Base-by-base conservation (phyloP, 1,140 invertebrate species). In the Leptinotarsa lineolata region DNA sequence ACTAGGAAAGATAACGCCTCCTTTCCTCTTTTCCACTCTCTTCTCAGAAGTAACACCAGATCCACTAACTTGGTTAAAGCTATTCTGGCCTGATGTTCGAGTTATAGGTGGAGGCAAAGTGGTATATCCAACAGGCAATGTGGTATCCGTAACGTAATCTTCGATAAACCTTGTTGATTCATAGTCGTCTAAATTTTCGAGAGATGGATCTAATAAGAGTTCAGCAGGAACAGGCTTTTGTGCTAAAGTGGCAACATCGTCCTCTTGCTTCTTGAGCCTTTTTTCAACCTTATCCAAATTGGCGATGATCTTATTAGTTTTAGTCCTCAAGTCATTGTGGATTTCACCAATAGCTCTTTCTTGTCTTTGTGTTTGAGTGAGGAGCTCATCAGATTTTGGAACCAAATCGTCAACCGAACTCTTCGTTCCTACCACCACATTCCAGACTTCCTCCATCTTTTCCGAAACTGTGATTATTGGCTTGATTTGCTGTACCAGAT, bases 391-490 rank as follows among this genome's bases (percentile, higher is more conserved):
- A 0, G 93, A 94, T 85, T 95, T 95, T 1, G 93, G 93, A 20
- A 95, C 88, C 59, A 95, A 86, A 81, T 94, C 90, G 82, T 95
- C 93, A 6, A 95, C 92, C 0, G 93, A 93, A 77, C 90, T 93
- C 82, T 95, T 95, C 1, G 93, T 95, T 3, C 93, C 93, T 5
- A 95, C 92, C 20, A 95, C 92, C 16, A 95, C 92, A 79, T 93
- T 91, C 93, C 93, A 95, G 5, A 95, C 92, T 85, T 95, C 92
- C 77, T 95, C 93, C 92, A 95, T 95, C 84, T 95, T 95, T 81
- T 93, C 92, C 0, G 92, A 93, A 1, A 95, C 93, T n/a, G 90
- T 91, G 61, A 94, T 89, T 84, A 95, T 93, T 0, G 94, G 93
- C 73, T 91, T 89, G 81, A 94, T 94, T 85, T 93, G 91, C 74